Conservation (phyloP, 2,797 vertebrate genomes). For the Clarias fuscus region DNA sequence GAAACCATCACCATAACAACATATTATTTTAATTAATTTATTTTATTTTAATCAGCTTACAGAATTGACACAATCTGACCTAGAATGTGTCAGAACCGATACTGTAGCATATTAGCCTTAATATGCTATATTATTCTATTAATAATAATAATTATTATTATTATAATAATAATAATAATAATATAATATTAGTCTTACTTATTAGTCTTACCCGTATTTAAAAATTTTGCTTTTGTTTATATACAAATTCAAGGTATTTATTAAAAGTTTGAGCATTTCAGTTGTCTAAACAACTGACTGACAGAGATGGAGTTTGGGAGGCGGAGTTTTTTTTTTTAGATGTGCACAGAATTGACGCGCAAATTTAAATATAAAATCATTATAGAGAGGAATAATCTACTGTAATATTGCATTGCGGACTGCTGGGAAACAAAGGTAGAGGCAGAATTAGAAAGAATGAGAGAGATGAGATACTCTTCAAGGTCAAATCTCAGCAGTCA, state of each 20-base stretch:
- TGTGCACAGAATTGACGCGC: neutral
- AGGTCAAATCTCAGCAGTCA: slow-evolving; percentile 50
- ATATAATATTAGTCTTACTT: neutral
- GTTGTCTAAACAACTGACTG: neutral
- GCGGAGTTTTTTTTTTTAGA: neutral
- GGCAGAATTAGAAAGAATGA: slow-evolving; percentile 54
- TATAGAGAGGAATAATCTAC: neutral
- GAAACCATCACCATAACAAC: neutral
- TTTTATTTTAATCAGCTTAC: neutral
- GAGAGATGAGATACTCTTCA: slow-evolving; percentile 59
- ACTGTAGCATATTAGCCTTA: too few species aligned
- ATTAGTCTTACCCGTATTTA: neutral
- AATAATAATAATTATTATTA: too few species aligned
- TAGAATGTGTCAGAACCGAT: neutral
- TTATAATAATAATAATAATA: too few species aligned
- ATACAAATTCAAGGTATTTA: neutral
- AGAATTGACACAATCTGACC: neutral
- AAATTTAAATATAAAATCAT: neutral
- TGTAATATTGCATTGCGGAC: slow-evolving; percentile 63
- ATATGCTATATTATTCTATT: too few species aligned
- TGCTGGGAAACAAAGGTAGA: neutral
- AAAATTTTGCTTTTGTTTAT: neutral
- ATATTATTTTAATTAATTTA: neutral
- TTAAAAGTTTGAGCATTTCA: neutral
- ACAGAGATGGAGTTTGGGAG: neutral